Percentiles rank a stretch among this genome's conserved stretches.
Evolutionary conservation across 2,888 invertebrate species (phyloP).

Genomic region (Cepaea hortensis): DNA sequence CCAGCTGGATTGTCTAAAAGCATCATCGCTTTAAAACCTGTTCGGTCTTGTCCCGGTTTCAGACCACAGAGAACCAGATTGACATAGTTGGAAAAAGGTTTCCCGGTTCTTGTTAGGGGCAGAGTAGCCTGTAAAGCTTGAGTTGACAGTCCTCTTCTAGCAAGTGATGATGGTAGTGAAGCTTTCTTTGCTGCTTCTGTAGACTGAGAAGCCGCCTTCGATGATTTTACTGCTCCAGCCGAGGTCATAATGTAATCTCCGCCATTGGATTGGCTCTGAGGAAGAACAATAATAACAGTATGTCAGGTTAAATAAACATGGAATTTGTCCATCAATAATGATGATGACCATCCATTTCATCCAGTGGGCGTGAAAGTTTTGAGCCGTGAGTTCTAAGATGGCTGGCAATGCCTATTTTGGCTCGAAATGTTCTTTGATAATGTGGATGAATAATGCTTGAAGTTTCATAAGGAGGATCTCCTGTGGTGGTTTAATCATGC

Average conservation of each 20-base stretch:
- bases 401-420: no score
- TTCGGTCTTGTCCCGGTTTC: conserved; percentile 79
- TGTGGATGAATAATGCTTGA: no score
- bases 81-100: conserved; percentile 79
- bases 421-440: no score
- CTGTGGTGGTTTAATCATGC: no score
- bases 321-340: no score
- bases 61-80: conserved; percentile 83
- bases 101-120: conserved; percentile 59
- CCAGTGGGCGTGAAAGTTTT: no score
- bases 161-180: not conserved
- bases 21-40: conserved; percentile 82
- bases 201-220: not conserved
- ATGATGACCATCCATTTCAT: no score
- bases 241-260: conserved; percentile 79
- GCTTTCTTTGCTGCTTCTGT: conserved; percentile 16
- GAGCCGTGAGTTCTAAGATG: no score
- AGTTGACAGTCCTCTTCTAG: not conserved
- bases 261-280: no score
- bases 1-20: conserved; percentile 82
- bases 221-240: conserved; percentile 54
- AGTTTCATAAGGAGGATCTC: no score
- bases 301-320: no score
- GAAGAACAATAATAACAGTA: no score
- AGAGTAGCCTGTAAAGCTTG: conserved; percentile 57